phyloP scores from a whole-genome alignment of 2,113 vertebrate species.

The Pica pica region DNA sequence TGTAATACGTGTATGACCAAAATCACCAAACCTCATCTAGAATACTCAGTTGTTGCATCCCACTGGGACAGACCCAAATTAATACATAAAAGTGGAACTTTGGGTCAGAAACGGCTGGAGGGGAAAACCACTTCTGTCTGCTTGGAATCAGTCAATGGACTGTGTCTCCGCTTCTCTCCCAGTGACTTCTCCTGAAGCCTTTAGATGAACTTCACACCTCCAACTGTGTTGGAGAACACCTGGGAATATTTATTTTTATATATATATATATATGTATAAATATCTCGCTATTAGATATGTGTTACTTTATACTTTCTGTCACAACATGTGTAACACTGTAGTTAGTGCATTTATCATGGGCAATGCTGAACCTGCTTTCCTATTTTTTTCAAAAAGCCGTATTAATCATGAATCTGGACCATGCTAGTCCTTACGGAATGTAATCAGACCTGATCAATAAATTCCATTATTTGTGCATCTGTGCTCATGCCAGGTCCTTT shows the following conservation, averaged over 20 bases:
- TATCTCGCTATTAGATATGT: accelerated
- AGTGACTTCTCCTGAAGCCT: not conserved
- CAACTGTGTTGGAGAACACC: not conserved
- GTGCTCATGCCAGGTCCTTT: not conserved
- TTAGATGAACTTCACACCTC: not conserved
- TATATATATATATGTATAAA: not conserved
- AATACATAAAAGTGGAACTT: not conserved
- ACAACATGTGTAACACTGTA: not conserved
- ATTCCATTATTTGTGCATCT: not conserved
- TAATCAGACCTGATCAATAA: not conserved
- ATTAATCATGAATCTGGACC: not conserved
- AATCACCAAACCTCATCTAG: not conserved
- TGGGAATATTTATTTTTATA: not conserved
- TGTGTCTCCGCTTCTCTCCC: not conserved
- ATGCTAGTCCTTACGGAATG: not conserved
- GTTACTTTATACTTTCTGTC: not conserved
- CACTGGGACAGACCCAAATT: not conserved
- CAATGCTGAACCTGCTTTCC: not conserved
- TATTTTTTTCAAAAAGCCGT: not conserved
- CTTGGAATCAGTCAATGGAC: not conserved
- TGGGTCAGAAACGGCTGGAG: not conserved
- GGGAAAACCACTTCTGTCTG: not conserved
- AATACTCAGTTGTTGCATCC: not conserved
- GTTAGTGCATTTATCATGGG: not conserved
- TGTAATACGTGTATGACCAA: not conserved